Percentiles rank a stretch among this genome's conserved stretches.
Conservation (phyloP, 2,888 invertebrate genomes). For the Tribolium freemani region DNA sequence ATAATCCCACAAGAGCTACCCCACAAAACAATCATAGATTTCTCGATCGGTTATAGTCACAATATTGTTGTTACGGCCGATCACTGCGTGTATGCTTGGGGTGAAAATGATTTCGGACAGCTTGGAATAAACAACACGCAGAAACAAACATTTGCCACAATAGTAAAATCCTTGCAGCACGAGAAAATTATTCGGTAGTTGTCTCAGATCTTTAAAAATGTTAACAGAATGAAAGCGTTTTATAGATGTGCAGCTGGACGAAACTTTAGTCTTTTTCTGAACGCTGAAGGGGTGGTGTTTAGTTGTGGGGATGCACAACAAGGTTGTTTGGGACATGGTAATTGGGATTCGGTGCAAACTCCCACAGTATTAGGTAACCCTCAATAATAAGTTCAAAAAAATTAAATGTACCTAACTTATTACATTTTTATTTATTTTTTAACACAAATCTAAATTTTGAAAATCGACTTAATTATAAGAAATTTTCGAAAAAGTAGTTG, state of each 20-base stretch:
- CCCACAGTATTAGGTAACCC: constrained; percentile 73
- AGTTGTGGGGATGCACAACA: constrained; percentile 77
- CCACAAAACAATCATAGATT: constrained; percentile 69
- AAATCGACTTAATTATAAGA: too few relatives aligned
- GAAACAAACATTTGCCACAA: constrained; percentile 72
- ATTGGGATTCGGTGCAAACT: constrained; percentile 70
- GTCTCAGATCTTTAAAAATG: background rate
- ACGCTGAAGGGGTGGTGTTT: constrained; percentile 77
- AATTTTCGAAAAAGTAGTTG: too few relatives aligned
- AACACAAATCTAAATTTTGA: constrained; percentile 31
- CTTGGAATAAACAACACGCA: constrained; percentile 72
- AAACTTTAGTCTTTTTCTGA: constrained; percentile 77
- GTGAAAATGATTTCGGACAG: constrained; percentile 77
- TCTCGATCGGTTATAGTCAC: constrained; percentile 73
- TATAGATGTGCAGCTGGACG: constrained; percentile 74
- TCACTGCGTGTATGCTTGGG: constrained; percentile 78
- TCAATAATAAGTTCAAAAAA: too few relatives aligned
- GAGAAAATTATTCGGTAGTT: constrained; percentile 68
- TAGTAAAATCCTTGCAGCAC: constrained; percentile 74
- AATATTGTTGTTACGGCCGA: constrained; percentile 72
- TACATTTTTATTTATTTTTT: too few relatives aligned
- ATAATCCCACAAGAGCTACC: constrained; percentile 73
- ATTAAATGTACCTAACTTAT: too few relatives aligned
- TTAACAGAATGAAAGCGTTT: background rate
- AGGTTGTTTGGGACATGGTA: constrained; percentile 77